Evolutionary conservation across 1,140 invertebrate species (phyloP).

Genomic region (Potamilus streckersoni): DNA sequence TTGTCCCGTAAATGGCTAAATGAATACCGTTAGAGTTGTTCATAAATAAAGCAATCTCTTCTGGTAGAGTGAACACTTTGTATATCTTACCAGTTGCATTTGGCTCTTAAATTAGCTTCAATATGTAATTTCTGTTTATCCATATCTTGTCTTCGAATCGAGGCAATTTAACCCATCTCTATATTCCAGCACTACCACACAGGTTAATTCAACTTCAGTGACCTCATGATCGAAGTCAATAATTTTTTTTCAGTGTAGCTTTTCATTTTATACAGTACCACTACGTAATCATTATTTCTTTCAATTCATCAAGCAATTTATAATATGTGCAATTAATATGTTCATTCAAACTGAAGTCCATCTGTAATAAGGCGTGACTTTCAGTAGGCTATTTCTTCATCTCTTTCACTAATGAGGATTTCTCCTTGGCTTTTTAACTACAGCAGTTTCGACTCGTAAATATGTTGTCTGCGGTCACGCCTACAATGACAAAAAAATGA

Average conservation of each 20-base stretch:
- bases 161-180: constrained; percentile 4
- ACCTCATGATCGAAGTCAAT: constrained; percentile 3
- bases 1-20: constrained; percentile 16
- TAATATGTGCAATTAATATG: too few relatives aligned
- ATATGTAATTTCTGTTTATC: neutral
- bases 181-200: constrained; percentile 10
- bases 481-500: too few relatives aligned
- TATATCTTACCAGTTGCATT: constrained; percentile 5
- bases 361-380: too few relatives aligned
- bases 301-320: too few relatives aligned
- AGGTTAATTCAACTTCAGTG: constrained; percentile 11
- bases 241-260: constrained; percentile 9
- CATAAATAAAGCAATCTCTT: constrained; percentile 1
- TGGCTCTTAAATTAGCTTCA: constrained; percentile 6
- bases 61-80: neutral
- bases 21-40: neutral
- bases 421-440: too few relatives aligned
- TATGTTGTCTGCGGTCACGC: too few relatives aligned
- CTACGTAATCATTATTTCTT: constrained; percentile 17
- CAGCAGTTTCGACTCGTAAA: too few relatives aligned
- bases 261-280: constrained; percentile 7
- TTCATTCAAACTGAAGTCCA: too few relatives aligned
- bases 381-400: too few relatives aligned
- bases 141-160: constrained; percentile 7
- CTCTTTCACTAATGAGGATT: too few relatives aligned